These are phyloP conservation scores for Dolichopus griseipennis DNA, from an alignment of 2,888 invertebrate species.

Conservation along the genomic window DNA sequence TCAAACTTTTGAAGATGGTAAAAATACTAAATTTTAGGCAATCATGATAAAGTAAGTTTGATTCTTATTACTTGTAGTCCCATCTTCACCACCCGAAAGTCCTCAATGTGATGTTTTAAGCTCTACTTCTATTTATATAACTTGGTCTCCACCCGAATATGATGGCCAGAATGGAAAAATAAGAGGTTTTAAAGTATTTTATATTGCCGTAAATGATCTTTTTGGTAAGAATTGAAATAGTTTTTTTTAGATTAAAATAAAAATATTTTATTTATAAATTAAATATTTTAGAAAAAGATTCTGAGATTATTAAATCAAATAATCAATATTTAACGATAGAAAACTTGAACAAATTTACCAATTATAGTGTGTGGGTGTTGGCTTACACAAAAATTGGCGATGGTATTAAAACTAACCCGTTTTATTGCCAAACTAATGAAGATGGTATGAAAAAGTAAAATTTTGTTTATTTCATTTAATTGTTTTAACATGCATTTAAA, in stretches of 20 bases:
- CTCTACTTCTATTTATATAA: conserved; percentile 74
- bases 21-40: conserved; percentile 31
- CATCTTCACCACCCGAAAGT: conserved; percentile 75
- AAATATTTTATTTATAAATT: conserved; percentile 8
- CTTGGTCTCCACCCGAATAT: conserved; percentile 74
- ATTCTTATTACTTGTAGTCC: conserved; percentile 51
- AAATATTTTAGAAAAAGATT: conserved; percentile 54
- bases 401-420: conserved; percentile 72
- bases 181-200: conserved; percentile 76
- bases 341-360: conserved; percentile 74
- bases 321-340: conserved; percentile 51
- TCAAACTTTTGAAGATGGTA: conserved; percentile 76
- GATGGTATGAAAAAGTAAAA: conserved; percentile 56
- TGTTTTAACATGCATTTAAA: conserved; percentile 19
- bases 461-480: conserved; percentile 19
- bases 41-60: background rate
- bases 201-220: conserved; percentile 69
- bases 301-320: conserved; percentile 60
- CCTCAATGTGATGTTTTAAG: conserved; percentile 72
- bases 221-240: conserved; percentile 52
- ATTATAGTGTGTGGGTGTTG: conserved; percentile 83
- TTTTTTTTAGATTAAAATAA: background rate
- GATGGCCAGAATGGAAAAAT: conserved; percentile 77
- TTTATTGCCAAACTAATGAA: conserved; percentile 81
- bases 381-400: conserved; percentile 86